A percentile compares a stretch with the other conserved stretches of the same genome.
These are phyloP conservation scores for Lepisosteus osseus DNA, from an alignment of 2,113 vertebrate genomes.

Conservation along the genomic window DNA sequence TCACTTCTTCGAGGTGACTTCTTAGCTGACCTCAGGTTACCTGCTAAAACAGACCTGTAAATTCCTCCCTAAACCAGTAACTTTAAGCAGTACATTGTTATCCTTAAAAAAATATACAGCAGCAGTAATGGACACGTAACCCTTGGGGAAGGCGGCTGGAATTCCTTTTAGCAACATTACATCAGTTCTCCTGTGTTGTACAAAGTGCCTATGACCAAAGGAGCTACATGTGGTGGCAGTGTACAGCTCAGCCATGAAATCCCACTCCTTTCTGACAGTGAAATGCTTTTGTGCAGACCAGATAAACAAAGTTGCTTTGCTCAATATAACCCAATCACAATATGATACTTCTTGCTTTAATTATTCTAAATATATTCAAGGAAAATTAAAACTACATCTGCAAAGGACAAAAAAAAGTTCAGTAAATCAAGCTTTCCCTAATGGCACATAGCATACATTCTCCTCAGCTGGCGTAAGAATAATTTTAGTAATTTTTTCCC, in stretches of 20 bases:
- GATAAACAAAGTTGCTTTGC: constrained; percentile 26
- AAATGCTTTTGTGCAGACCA: no score
- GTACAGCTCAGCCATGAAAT: no score
- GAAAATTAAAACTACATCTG: constrained; percentile 44
- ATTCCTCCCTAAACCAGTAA: constrained; percentile 55
- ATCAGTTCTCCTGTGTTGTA: constrained; percentile 52
- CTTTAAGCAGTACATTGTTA: constrained; percentile 50
- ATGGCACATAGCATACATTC: constrained; percentile 75
- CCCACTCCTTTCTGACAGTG: neutral
- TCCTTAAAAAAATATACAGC: constrained; percentile 49
- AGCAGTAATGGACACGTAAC: constrained; percentile 56
- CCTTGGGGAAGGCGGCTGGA: constrained; percentile 52
- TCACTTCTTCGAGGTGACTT: constrained; percentile 69
- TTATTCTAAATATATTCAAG: constrained; percentile 32
- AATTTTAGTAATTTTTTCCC: constrained; percentile 82
- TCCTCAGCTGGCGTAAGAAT: constrained; percentile 77
- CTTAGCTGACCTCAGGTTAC: constrained; percentile 61
- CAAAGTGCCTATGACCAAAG: constrained; percentile 35
- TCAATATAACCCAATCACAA: constrained; percentile 40
- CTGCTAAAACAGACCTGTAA: constrained; percentile 61
- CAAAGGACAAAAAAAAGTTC: constrained; percentile 27
- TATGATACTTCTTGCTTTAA: constrained; percentile 45
- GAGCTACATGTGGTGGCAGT: constrained; percentile 30
- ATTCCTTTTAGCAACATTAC: constrained; percentile 71
- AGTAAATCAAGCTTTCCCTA: constrained; percentile 63